These are phyloP conservation scores for Oxyura jamaicensis DNA, from an alignment of 2,113 vertebrate species.

Conservation along the genomic window DNA sequence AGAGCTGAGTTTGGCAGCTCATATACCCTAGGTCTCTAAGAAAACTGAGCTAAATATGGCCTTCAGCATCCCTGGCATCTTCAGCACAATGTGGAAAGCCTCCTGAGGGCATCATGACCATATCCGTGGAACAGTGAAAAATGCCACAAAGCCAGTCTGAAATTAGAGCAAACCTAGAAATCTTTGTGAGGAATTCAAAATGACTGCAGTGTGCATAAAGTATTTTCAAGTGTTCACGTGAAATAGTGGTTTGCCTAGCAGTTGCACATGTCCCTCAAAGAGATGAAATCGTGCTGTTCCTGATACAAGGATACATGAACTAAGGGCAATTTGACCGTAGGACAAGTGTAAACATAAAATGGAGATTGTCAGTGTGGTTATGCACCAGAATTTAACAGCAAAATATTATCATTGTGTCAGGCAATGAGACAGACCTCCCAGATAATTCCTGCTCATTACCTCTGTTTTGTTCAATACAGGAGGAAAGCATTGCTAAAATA, in stretches of 20 bases:
- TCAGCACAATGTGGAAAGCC: neutral
- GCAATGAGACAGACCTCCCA: neutral
- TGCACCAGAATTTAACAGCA: neutral
- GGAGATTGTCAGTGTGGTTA: neutral
- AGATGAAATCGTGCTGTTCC: neutral
- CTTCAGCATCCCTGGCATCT: neutral
- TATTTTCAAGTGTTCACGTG: neutral
- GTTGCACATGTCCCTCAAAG: neutral
- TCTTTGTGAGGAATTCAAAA: neutral
- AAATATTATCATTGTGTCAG: neutral
- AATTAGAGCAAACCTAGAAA: neutral
- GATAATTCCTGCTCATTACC: neutral
- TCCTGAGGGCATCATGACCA: neutral
- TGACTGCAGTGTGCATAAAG: neutral
- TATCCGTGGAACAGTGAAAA: neutral
- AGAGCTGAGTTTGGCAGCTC: neutral
- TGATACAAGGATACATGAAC: neutral
- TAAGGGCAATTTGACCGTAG: neutral
- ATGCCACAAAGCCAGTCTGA: neutral
- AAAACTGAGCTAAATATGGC: neutral
- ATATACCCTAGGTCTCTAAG: accelerated
- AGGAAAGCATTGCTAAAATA: neutral
- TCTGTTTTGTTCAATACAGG: neutral
- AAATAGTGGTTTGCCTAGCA: neutral
- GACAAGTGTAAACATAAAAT: neutral